Evolutionary conservation across 2,888 invertebrate genomes (phyloP), one percentile per base, ranked within the genome.

Genomic region (Apodemia duryi): DNA sequence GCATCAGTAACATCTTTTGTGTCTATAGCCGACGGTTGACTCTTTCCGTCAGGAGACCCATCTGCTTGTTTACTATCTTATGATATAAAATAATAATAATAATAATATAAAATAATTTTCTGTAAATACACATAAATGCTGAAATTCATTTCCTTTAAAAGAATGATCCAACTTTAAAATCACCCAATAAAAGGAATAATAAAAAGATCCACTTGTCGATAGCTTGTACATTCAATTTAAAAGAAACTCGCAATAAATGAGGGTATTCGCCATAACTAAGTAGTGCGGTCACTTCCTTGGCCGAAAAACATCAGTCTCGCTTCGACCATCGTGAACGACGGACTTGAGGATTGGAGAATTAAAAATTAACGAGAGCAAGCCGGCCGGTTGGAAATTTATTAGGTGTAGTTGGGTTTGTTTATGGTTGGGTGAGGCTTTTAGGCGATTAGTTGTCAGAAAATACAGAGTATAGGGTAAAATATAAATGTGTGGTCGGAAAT

Each of bases 241-340:
- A 89, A 87, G 81, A 75, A 78, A 74, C 72, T 74, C 75, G 73
- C 76, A 81, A 90, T 82, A 86, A 90, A 91, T 90, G 89, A 88
- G 83, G 90, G 90, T 90, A 90, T 83, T 81, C 79, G 73, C 77
- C 75, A 81, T 88, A 90, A 91, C 83, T 88, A 88, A 91, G 85
- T 83, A 78, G 72, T 73, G 83, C 78, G 89, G 89, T 89, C 86
- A 71, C 75, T 72, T 69, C 70, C 73, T 68, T 78, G 79, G 75
- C 81, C 86, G 68, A 72, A 81, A 79, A 70, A 71, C 83, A 90
- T 90, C 88, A 90, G 81, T 90, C 84, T 85, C 74, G 66, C 78
- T 77, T 87, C 86, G 90, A 82, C 86, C 84, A 78, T 78, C 78
- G 79, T 69, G 68, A 76, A 71, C 76, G 73, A 70, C 76, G 79